Base-by-base conservation (phyloP, 2,113 vertebrate species). In the Corythoichthys haematopterus region DNA sequence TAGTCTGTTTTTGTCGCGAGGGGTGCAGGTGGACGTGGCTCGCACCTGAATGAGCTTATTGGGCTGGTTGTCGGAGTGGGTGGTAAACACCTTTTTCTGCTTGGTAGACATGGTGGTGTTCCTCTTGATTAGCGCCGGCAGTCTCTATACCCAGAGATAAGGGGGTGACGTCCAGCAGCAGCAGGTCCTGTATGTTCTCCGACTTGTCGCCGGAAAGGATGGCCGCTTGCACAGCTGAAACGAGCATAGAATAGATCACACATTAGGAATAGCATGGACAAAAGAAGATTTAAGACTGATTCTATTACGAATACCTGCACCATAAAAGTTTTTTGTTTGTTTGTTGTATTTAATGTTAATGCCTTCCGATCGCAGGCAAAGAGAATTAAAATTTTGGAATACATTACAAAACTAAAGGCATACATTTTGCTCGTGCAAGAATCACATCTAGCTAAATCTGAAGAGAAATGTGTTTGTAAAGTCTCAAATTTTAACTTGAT, bases 81-180 rank as follows among this genome's bases (percentile, higher is more conserved):
- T 90, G 75, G 91, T 92, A 59, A 93, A 93, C 0, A 84, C 88
- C 75, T 91, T 87, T 0, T 84, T 91, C 72, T 92, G 89, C 68
- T 89, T 92, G 2, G 88, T 92, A 45, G 90, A 90, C 55, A 92
- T 92, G 14, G 91, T 92, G 15, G 89, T 91, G 79, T 93, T 93
- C 38, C 91, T 87, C 65, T 90, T 92, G 70, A 93, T 90, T 50
- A 93, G 80, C 91, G 11, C 91, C 91, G 0, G 90, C 90, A 0
- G 92, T 92, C 85, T 92, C 91, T 0, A 92, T 89, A 10, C 90
- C 91, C 66, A 92, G 80, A 36, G 92, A 92, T 77, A 92, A 62
- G 0, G 92, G 91, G 9, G 91, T 91, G 59, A 93, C 90, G 0
- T 92, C 92, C 67, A 93, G 75, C 66, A 93, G 85, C 64, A 93